A percentile compares a stretch with the other conserved stretches of the same genome.
Conservation (phyloP, 1,140 invertebrate genomes). For the Drosophila teissieri region DNA sequence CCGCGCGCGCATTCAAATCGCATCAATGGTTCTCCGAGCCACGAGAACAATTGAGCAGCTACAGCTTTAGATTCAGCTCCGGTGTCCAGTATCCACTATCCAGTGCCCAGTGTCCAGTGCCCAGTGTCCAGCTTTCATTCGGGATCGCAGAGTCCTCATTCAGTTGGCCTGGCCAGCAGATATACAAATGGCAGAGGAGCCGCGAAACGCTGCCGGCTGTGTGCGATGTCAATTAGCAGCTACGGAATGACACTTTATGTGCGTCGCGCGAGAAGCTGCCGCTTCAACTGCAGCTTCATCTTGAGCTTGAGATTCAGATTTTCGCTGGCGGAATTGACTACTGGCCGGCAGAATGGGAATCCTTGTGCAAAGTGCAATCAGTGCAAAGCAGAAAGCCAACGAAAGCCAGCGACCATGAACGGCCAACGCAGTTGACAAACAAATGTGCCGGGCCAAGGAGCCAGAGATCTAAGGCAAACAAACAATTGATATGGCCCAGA, state of each 20-base stretch:
- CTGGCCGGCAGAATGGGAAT: conserved; percentile 35
- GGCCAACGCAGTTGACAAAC: conserved; percentile 80
- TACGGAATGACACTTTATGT: conserved; percentile 84
- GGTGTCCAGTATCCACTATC: background rate
- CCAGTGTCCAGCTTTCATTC: conserved; percentile 3
- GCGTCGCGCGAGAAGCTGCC: conserved; percentile 70
- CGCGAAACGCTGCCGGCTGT: conserved; percentile 59
- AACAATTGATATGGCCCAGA: conserved; percentile 77
- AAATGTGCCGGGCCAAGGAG: conserved; percentile 64
- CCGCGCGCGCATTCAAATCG: conserved; percentile 75
- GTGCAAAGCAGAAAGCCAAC: conserved; percentile 76
- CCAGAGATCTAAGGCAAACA: conserved; percentile 69
- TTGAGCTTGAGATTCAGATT: background rate
- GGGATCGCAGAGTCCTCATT: background rate
- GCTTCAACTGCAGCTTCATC: background rate
- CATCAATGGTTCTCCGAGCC: conserved; percentile 63
- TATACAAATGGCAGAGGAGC: conserved; percentile 26
- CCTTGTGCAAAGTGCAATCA: conserved; percentile 81
- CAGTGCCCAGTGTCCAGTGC: conserved; percentile 1
- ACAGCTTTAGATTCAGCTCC: conserved; percentile 1
- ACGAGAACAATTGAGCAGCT: conserved; percentile 73
- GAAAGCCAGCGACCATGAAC: conserved; percentile 75
- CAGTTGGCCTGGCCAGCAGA: conserved; percentile 10
- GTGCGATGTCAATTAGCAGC: conserved; percentile 84
- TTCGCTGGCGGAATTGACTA: conserved; percentile 21